Evolutionary conservation across 2,888 invertebrate genomes (phyloP), one percentile per base, ranked within the genome.

Genomic region (Orchestes rusci): DNA sequence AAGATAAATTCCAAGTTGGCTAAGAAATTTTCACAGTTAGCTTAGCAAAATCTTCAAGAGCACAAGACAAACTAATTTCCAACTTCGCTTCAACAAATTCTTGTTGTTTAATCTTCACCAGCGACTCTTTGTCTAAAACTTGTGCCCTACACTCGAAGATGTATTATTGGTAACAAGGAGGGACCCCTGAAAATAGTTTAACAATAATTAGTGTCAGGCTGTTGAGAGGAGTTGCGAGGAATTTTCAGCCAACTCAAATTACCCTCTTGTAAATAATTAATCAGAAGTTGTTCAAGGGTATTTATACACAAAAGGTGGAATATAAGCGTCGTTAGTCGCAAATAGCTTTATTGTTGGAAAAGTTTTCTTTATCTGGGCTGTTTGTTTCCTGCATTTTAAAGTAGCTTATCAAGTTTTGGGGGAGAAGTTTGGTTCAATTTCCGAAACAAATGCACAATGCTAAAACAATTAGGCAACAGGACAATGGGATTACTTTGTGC

Each of bases 361-460:
- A 31, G 17, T 16, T 33, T 33, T 33, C 17, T 18, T 33, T 33
- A 17, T 17, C 16, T n/a, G n/a, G 16, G 16, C n/a, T 12, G 16
- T 16, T 17, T 15, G 16, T 15, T 15, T 7, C 34, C 34, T 15
- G 16, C 34, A 12, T 20, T 36, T 36, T 36, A 20, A 20, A 36
- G 23, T 20, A 16, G 23, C 36, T 36, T 20, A 36, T 20, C 36
- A 36, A 36, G 36, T 36, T 33, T 33, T 33, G 17, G 30, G 16
- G 16, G 30, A 30, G 16, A 16, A 16, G 30, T 30, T 33, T 33
- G 16, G 16, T n/a, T n/a, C n/a, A n/a, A n/a, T n/a, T n/a, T n/a
- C n/a, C n/a, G n/a, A n/a, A n/a, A n/a, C n/a, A n/a, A n/a, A n/a
- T n/a, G n/a, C n/a, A n/a, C n/a, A n/a, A n/a, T n/a, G n/a, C n/a